Evolutionary conservation across 2,888 invertebrate species (phyloP), one percentile per base, ranked within the genome.

Genomic region (Drosophila formosana): DNA sequence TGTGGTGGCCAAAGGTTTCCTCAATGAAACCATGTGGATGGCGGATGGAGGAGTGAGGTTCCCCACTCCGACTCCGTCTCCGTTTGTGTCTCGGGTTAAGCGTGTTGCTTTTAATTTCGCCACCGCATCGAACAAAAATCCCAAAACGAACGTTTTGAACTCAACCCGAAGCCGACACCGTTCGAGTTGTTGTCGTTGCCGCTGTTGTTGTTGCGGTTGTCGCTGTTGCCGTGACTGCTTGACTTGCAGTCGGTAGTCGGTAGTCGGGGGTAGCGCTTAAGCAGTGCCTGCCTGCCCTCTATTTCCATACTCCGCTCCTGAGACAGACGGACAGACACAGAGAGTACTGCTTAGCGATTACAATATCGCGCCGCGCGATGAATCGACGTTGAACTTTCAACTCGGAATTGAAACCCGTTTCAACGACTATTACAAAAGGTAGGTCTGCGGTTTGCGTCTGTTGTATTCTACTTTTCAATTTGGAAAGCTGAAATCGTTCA

Each of bases 321-420:
- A 25, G 39, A 53, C 18, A 45, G 4, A 49, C 41, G 43, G 23
- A 41, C 13, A 46, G 13, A 34, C 6, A 30, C 2, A 28, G 4
- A 32, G 7, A 32, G 37, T 7, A 50, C 37, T 30, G 23, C 43
- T 53, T 28, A 75, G 76, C 82, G 84, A 81, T 81, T 81, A 82
- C 86, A 86, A 85, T 82, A 82, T 82, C 83, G 81, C 78, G 82
- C 88, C 83, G 81, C 78, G 82, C 88, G 73, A 71, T 82, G 79
- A 82, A 85, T 85, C 85, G 81, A 43, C 62, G 80, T 70, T 85
- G 85, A 85, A 85, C 85, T 85, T 85, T 85, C 86, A 85, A 85
- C 85, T 75, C 80, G 72, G 53, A 52, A 58, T 70, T 73, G 56
- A 50, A 74, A 78, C 73, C 57, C 67, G 79, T 78, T 71, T 73